A percentile compares a stretch with the other conserved stretches of the same genome.
Evolutionary conservation across 2,797 vertebrate species (phyloP).

Genomic region (Anableps anableps): DNA sequence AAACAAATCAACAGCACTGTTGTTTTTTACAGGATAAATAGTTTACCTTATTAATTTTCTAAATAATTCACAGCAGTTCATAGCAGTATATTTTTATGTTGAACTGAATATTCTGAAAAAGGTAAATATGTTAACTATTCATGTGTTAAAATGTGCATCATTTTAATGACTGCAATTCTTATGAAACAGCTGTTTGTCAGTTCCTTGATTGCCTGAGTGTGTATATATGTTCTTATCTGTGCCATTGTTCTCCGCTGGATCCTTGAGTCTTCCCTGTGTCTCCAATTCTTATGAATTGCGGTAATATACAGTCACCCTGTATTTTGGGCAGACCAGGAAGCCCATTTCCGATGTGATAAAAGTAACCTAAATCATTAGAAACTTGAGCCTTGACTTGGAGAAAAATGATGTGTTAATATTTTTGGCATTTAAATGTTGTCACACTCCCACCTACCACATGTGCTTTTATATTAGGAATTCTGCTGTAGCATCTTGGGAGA

Average conservation of each 20-base stretch:
- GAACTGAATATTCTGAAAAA: background rate
- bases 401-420: background rate
- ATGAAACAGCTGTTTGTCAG: too few species aligned
- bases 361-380: background rate
- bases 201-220: too few species aligned
- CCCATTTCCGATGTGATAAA: background rate
- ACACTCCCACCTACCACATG: constrained; percentile 23
- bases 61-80: background rate
- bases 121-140: background rate
- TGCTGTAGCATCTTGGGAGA: constrained; percentile 88
- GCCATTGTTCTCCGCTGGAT: too few species aligned
- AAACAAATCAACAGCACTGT: too few species aligned
- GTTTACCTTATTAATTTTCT: too few species aligned
- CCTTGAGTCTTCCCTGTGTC: too few species aligned
- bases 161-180: background rate
- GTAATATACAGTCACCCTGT: too few species aligned
- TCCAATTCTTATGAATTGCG: too few species aligned
- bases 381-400: background rate
- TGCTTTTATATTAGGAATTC: constrained; percentile 79
- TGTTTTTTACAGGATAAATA: too few species aligned
- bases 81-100: background rate
- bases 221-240: too few species aligned
- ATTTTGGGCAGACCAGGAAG: too few species aligned
- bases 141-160: background rate
- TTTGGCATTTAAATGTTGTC: constrained; percentile 6